Evolutionary conservation across 2,888 invertebrate species (phyloP).

Genomic region (Leucoma salicis): DNA sequence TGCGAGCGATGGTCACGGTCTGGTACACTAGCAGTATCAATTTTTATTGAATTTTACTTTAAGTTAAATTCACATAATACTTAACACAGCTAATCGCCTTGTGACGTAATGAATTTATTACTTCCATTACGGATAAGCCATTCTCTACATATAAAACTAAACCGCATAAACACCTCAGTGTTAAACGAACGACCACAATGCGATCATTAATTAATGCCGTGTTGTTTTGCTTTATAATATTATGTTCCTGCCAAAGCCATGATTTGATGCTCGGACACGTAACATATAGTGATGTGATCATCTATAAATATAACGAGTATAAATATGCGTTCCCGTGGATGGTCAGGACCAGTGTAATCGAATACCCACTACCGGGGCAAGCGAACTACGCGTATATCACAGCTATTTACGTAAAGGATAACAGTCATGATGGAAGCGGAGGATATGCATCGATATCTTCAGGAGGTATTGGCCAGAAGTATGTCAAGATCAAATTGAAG

Average conservation of each 20-base stretch:
- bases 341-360: background rate
- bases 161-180: constrained; percentile 1
- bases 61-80: no score
- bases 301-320: background rate
- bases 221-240: constrained; percentile 30
- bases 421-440: background rate
- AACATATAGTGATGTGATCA: constrained; percentile 1
- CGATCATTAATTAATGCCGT: background rate
- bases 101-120: background rate
- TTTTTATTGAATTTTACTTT: no score
- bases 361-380: background rate
- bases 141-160: constrained; percentile 2
- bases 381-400: constrained; percentile 1
- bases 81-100: background rate
- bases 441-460: background rate
- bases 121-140: background rate
- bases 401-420: constrained; percentile 1
- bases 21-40: no score
- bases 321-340: constrained; percentile 1
- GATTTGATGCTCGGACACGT: background rate
- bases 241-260: constrained; percentile 4
- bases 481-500: constrained; percentile 4
- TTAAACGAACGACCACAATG: constrained; percentile 4
- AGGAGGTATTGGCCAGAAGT: constrained; percentile 5
- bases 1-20: no score